These are phyloP conservation scores for Goniozus legneri DNA, from an alignment of 1,140 invertebrate species.

Conservation along the genomic window DNA sequence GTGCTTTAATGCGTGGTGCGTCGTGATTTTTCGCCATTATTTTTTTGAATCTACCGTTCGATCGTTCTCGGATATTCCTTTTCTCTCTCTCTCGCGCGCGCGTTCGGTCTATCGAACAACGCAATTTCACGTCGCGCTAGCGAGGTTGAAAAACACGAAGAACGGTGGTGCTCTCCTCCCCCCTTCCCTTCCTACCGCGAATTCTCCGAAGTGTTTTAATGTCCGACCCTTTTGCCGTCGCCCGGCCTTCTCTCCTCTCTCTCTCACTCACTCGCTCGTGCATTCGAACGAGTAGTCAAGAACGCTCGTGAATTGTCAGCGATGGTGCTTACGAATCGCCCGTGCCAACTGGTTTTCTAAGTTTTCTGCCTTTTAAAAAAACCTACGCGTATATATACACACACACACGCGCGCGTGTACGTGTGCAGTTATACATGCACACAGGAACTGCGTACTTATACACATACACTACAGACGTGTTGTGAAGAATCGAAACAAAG, in stretches of 20 bases:
- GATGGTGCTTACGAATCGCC: too few species aligned
- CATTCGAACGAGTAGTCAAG: background rate
- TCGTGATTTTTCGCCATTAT: background rate
- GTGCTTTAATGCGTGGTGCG: background rate
- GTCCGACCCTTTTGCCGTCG: slow-evolving; percentile 17
- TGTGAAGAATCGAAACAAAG: too few species aligned
- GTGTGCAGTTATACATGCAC: background rate
- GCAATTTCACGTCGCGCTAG: too few species aligned
- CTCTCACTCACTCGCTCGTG: slow-evolving; percentile 3
- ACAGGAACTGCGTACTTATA: too few species aligned
- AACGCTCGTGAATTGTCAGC: too few species aligned
- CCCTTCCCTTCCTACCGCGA: slow-evolving; percentile 7
- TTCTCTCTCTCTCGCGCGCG: background rate
- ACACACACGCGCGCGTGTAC: background rate
- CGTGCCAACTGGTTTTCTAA: too few species aligned
- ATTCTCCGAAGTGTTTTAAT: slow-evolving; percentile 22
- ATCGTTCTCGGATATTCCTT: background rate
- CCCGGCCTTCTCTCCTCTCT: slow-evolving; percentile 9
- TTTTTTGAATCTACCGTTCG: background rate
- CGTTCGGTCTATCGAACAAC: too few species aligned
- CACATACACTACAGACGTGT: too few species aligned
- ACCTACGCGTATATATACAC: too few species aligned
- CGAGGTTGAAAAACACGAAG: too few species aligned
- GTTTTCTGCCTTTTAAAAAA: too few species aligned
- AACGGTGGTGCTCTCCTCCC: background rate